Conservation (phyloP, 1,140 invertebrate species). For the Drusus annulatus region DNA sequence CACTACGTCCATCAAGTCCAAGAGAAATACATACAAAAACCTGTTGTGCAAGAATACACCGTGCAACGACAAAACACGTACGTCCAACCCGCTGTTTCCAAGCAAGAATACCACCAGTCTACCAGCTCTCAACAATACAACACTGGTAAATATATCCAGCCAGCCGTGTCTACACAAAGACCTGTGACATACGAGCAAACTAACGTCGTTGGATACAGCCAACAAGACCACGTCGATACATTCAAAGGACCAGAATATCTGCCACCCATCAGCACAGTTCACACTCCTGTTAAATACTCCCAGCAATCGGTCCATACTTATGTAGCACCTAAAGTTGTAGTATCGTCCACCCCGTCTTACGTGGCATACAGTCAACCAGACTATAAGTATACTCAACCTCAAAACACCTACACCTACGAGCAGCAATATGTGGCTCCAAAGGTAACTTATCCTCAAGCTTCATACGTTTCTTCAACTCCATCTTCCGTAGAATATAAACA, state of each 20-base stretch:
- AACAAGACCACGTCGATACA: slow-evolving; percentile 38
- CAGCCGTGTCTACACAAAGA: slow-evolving; percentile 63
- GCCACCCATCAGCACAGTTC: slow-evolving; percentile 54
- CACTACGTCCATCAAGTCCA: slow-evolving; percentile 46
- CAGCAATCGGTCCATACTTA: slow-evolving; percentile 14
- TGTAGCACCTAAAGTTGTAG: slow-evolving; percentile 49
- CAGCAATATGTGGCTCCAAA: slow-evolving; percentile 64
- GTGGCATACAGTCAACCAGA: slow-evolving; percentile 59
- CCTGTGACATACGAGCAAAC: slow-evolving; percentile 52
- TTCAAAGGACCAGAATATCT: slow-evolving; percentile 65
- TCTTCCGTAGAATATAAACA: slow-evolving; percentile 43
- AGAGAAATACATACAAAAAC: slow-evolving; percentile 47
- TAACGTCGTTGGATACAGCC: slow-evolving; percentile 28
- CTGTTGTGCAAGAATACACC: slow-evolving; percentile 41
- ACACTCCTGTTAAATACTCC: slow-evolving; percentile 15
- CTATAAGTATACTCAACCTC: slow-evolving; percentile 51
- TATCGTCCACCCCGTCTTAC: slow-evolving; percentile 61
- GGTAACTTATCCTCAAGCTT: slow-evolving; percentile 43
- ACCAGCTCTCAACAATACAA: slow-evolving; percentile 32
- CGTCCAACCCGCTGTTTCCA: slow-evolving; percentile 65
- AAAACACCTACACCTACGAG: slow-evolving; percentile 61
- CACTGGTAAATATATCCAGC: slow-evolving; percentile 50
- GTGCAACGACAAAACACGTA: slow-evolving; percentile 59
- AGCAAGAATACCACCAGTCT: slow-evolving; percentile 63
- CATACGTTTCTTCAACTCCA: slow-evolving; percentile 48